phyloP scores from a whole-genome alignment of 1,140 invertebrate genomes.

The Trichonephila clavipes region DNA sequence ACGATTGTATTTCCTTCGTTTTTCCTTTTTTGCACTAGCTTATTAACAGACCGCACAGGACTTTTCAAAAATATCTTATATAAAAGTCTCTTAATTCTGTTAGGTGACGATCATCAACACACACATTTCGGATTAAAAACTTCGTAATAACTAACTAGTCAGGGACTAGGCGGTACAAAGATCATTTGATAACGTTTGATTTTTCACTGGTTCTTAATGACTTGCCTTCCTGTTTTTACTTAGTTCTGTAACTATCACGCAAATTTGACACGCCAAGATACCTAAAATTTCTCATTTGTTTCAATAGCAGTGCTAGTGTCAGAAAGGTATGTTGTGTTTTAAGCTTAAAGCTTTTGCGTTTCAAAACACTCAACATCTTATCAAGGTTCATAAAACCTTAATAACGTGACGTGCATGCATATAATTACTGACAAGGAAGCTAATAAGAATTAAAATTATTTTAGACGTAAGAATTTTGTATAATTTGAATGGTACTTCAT shows the following conservation, averaged over 20 bases:
- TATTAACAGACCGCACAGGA: slow-evolving; percentile 10
- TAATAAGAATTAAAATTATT: no score
- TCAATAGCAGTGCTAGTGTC: no score
- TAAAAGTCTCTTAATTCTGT: background rate
- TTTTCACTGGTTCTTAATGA: background rate
- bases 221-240: background rate
- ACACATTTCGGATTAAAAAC: background rate
- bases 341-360: no score
- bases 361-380: no score
- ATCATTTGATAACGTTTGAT: slow-evolving; percentile 2
- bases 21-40: background rate
- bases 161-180: background rate
- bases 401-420: no score
- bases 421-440: no score
- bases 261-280: background rate
- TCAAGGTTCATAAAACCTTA: no score
- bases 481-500: no score
- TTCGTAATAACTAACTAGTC: background rate
- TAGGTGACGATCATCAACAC: background rate
- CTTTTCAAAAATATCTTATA: background rate
- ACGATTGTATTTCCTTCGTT: background rate
- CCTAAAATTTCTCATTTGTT: background rate
- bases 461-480: no score
- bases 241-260: background rate
- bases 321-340: no score